Evolutionary conservation across 2,888 invertebrate genomes (phyloP), one percentile per base, ranked within the genome.

Genomic region (Nomada ferruginata): DNA sequence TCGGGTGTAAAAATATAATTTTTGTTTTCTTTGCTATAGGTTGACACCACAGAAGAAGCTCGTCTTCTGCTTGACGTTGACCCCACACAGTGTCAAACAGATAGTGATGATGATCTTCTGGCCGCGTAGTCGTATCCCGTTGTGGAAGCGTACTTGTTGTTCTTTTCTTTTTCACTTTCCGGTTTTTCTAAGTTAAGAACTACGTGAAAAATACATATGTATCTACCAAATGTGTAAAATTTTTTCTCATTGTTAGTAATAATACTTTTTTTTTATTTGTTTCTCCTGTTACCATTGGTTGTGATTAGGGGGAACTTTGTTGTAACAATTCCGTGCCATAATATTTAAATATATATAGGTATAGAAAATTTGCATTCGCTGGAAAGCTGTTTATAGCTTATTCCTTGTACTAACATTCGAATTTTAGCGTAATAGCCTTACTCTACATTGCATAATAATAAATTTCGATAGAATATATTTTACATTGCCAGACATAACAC

Each of bases 21-120:
- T 1, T 18, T 26, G 26, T 65, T 42, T 69, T 69, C 23, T 64
- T 60, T 15, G 26, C 29, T 83, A 90, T 86, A 92, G 92, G 90
- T 92, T 5, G 88, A 92, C 63, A 92, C 92, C 18, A 89, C 89
- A 0, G 92, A 92, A 83, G 92, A 93, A 77, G 92, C 92, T 71
- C 88, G 90, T 50, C 87, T 92, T 63, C 84, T 93, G 64, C 84
- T 93, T 79, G 92, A 91, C 63, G 86, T 87, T 47, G 92, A 93
- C 42, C 85, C 91, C 3, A 90, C 90, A 10, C 86, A 88, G 20
- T 91, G 90, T 87, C 89, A 90, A 44, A 89, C 91, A 20, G 91
- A 92, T 70, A 92, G 91, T 65, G 92, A 92, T 53, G 93, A 93
- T 59, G 92, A 91, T 77, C 85, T 92, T 63, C 71, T 92, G 72